Conservation (phyloP, 1,140 invertebrate species). For the Bombyx mori region DNA sequence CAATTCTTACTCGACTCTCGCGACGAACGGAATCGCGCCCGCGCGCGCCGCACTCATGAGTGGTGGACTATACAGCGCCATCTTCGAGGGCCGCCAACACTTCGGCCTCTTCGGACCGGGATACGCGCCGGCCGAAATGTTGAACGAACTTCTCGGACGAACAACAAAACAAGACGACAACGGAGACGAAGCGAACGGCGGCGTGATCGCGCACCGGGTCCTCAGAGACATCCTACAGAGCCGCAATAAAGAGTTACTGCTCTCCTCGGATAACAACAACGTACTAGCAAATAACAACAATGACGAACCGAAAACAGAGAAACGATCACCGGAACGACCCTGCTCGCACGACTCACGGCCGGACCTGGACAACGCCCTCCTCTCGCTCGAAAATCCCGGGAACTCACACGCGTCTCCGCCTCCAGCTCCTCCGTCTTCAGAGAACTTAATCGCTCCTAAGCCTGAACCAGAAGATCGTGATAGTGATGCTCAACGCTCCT, state of each 20-base stretch:
- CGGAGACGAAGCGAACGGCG: conserved; percentile 67
- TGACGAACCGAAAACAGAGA: conserved; percentile 74
- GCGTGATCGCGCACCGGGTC: conserved; percentile 85
- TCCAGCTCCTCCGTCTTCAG: conserved; percentile 75
- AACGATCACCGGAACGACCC: conserved; percentile 75
- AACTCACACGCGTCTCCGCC: conserved; percentile 80
- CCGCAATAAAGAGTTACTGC: conserved; percentile 81
- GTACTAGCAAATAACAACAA: conserved; percentile 73
- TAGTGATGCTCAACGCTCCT: conserved; percentile 72
- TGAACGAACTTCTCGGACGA: conserved; percentile 85
- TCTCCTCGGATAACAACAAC: conserved; percentile 73
- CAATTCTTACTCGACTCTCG: conserved; percentile 91
- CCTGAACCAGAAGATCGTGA: conserved; percentile 77
- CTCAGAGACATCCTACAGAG: conserved; percentile 86
- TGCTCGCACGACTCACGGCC: conserved; percentile 71
- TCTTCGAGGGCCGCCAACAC: conserved; percentile 81
- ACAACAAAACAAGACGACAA: conserved; percentile 81
- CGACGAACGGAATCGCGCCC: conserved; percentile 87
- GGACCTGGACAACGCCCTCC: conserved; percentile 72
- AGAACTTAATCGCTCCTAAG: conserved; percentile 73
- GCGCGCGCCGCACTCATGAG: conserved; percentile 85
- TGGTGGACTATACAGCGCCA: conserved; percentile 85
- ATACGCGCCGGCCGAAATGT: conserved; percentile 86
- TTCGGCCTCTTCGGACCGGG: conserved; percentile 84
- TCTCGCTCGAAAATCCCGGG: conserved; percentile 76